phyloP scores from a whole-genome alignment of 2,797 vertebrate genomes.

The Leptatherina wallacei region DNA sequence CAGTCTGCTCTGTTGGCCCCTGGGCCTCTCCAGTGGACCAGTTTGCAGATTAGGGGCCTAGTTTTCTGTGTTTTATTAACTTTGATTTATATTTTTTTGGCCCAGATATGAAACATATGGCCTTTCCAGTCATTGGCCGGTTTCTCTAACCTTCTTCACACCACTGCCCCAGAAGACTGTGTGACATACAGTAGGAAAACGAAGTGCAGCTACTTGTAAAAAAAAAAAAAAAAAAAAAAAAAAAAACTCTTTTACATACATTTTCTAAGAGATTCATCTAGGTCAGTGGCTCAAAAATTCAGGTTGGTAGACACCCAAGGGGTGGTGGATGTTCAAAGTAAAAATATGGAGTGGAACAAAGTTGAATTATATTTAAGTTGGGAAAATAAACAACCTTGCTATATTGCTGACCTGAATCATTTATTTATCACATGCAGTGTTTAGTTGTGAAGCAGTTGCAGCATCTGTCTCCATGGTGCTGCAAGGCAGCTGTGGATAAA shows the following conservation, averaged over 20 bases:
- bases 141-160: background rate
- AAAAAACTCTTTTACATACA: background rate
- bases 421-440: constrained; percentile 12
- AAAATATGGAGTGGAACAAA: background rate
- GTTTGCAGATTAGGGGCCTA: background rate
- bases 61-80: background rate
- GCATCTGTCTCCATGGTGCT: constrained; percentile 14
- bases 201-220: background rate
- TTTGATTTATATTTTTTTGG: constrained; percentile 5
- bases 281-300: constrained; percentile 12
- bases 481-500: constrained; percentile 15
- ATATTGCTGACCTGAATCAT: constrained; percentile 17
- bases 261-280: constrained; percentile 1
- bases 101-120: background rate
- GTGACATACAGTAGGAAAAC: background rate
- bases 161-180: background rate
- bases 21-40: background rate
- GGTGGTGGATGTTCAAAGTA: background rate
- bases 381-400: constrained; percentile 12
- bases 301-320: background rate
- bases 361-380: background rate
- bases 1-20: background rate
- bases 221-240: too few relatives aligned
- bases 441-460: constrained; percentile 6
- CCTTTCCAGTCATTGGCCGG: background rate